Evolutionary conservation across 2,797 vertebrate genomes (phyloP), one percentile per base, ranked within the genome.

Genomic region (Hypotaenidia okinawae): DNA sequence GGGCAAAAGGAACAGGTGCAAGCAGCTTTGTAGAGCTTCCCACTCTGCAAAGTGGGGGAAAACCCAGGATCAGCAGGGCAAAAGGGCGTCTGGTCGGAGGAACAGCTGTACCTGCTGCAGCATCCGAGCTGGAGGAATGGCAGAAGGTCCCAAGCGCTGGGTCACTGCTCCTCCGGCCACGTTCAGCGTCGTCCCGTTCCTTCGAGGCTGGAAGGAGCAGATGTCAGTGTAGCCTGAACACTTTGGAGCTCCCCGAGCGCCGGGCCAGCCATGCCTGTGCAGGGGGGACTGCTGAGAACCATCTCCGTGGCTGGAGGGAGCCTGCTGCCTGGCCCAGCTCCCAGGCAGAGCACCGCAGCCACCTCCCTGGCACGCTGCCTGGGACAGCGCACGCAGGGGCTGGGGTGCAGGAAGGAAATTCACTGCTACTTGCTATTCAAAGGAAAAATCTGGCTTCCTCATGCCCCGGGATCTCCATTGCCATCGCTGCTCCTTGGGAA

Each of bases 281-380:
- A 33, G n/a, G 33, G 1, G 16, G 27, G 43, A 28, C 30, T 35
- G 59, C 0, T 1, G 0, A 72, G 78, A 35, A 49, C 32, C 0
- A 0, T 28, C 21, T 32, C 18, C 25, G 7, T 4, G 27, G 76
- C 66, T 51, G 69, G 35, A 88, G 22, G 30, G 63, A 64, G 24
- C n/a, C 19, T 54, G 45, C 4, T 84, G 74, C 24, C 43, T 1
- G 1, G 22, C 27, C 8, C 25, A 12, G 61, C 51, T n/a, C 33
- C 45, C 16, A n/a, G 0, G 33, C 32, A 3, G 4, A 19, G 25
- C 39, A n/a, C 49, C 3, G 0, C 67, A 86, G 73, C 10, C 51
- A 62, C 6, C 5, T 37, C 51, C n/a, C 75, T 57, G 67, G 45
- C 39, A n/a, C 35, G 17, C 28, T 73, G 51, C 23, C 45, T 18